Evolutionary conservation across 2,888 invertebrate species (phyloP).

Genomic region (Erpobdella octoculata): DNA sequence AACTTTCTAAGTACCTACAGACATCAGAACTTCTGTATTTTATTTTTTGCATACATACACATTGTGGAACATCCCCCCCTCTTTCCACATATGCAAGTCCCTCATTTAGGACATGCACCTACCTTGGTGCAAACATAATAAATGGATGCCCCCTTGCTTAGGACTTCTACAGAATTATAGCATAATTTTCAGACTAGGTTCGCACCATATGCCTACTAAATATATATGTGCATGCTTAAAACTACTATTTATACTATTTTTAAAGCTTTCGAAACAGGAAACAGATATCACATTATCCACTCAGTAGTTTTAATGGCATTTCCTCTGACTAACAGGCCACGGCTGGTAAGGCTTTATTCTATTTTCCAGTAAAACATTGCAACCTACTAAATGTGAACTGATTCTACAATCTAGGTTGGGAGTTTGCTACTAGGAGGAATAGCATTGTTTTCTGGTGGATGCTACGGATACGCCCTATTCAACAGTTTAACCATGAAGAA

Average conservation of each 20-base stretch:
- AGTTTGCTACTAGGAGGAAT: conserved; percentile 70
- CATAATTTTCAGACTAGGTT: no score
- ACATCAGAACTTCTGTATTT: no score
- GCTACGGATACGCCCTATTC: conserved; percentile 80
- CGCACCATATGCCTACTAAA: no score
- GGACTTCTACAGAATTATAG: no score
- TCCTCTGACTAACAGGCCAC: conserved; percentile 69
- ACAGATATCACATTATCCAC: conserved; percentile 73
- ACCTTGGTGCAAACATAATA: no score
- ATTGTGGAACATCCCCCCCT: no score
- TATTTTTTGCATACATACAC: no score
- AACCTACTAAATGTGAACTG: neutral
- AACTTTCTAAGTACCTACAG: no score
- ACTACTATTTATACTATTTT: neutral
- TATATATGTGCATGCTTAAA: no score
- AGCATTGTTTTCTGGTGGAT: conserved; percentile 76
- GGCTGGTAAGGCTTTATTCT: conserved; percentile 71
- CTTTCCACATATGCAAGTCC: no score
- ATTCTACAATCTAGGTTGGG: conserved; percentile 62
- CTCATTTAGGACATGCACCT: no score
- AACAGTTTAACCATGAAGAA: conserved; percentile 65
- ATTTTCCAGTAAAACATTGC: neutral
- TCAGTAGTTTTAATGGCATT: conserved; percentile 74
- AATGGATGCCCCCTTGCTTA: no score
- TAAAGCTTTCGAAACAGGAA: conserved; percentile 77